These are phyloP conservation scores for Catharus minimus DNA, from an alignment of 2,113 vertebrate species.

Conservation along the genomic window DNA sequence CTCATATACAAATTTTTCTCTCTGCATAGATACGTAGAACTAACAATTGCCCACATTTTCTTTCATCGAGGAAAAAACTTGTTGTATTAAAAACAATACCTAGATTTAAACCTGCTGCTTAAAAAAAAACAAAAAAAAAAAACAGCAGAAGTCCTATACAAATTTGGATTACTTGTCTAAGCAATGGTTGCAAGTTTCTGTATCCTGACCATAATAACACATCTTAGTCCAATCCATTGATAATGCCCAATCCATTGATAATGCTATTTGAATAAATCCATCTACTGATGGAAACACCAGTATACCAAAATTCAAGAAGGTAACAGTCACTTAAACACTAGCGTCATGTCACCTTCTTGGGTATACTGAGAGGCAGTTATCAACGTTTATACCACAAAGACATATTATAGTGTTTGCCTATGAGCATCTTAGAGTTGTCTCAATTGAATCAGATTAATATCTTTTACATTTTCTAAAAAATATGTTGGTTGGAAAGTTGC, in stretches of 20 bases:
- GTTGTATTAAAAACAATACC: neutral
- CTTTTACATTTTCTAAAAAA: neutral
- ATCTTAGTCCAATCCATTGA: neutral
- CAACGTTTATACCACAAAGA: neutral
- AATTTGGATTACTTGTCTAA: neutral
- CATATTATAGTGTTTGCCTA: neutral
- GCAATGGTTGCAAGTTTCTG: neutral
- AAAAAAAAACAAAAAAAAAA: neutral
- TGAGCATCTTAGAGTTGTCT: neutral
- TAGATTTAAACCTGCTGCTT: neutral
- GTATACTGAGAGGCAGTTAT: neutral
- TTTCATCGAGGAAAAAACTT: neutral
- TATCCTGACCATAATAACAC: neutral
- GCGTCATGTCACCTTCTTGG: neutral
- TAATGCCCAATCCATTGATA: neutral
- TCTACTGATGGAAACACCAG: neutral
- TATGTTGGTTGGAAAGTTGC: neutral
- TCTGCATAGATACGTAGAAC: neutral
- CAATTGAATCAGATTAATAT: neutral
- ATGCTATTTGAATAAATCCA: neutral
- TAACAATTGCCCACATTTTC: neutral
- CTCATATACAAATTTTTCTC: neutral
- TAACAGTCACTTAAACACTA: neutral
- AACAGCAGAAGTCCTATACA: neutral
- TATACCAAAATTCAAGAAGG: neutral